Conservation (phyloP, 2,797 vertebrate species). For the Ctenochaetus hawaiiensis region DNA sequence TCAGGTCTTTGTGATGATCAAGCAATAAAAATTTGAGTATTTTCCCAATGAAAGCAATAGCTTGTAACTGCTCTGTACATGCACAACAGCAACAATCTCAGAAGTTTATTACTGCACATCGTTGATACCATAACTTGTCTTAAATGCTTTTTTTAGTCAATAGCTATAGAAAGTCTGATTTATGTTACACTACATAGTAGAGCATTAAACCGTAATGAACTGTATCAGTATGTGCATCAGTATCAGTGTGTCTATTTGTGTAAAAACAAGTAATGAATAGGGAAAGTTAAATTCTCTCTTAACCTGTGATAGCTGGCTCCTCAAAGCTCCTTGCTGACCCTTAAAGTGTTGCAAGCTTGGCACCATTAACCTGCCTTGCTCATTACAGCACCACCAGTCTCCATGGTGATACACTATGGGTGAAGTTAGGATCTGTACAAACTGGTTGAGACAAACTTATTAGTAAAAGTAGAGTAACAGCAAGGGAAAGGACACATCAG, state of each 20-base stretch:
- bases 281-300: not conserved
- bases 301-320: conserved; percentile 11
- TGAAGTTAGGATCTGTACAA: not conserved
- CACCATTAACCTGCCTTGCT: conserved; percentile 29
- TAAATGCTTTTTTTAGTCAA: conserved; percentile 4
- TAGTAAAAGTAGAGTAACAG: not conserved
- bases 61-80: no score
- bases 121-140: not conserved
- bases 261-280: not conserved
- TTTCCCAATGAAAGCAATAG: no score
- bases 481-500: not conserved
- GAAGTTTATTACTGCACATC: no score
- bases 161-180: conserved; percentile 8
- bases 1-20: no score
- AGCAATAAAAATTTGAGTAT: no score
- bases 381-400: conserved; percentile 13
- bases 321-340: conserved; percentile 31
- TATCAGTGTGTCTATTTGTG: not conserved
- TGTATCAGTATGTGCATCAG: not conserved
- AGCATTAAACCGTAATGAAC: not conserved
- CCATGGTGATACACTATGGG: conserved; percentile 1
- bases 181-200: conserved; percentile 19
- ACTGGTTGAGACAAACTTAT: not conserved
- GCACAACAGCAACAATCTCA: no score
- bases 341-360: not conserved